Evolutionary conservation across 1,140 invertebrate genomes (phyloP), one percentile per base, ranked within the genome.

Genomic region (Drosophila sulfurigaster): DNA sequence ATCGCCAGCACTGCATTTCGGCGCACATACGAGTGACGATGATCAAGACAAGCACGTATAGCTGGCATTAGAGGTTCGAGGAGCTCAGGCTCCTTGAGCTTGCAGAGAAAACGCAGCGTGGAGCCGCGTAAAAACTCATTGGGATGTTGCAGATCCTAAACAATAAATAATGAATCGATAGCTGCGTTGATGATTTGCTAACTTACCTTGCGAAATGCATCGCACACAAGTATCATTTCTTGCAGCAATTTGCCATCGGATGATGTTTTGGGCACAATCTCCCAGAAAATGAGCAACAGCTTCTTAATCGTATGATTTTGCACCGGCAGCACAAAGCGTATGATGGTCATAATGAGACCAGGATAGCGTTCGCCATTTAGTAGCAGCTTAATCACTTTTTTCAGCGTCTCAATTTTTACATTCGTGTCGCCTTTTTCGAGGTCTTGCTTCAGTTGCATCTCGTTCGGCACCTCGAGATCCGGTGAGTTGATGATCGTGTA

Each of bases 171-270:
- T 25, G 20, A 25, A 25, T 4, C 20, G 20, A 25, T 25, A 25
- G 20, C 20, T 25, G 20, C 20, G 20, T 25, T 25, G 20, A 25
- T 25, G 20, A 25, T 25, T 25, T 25, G 20, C 20, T 25, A 25
- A 70, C 79, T 79, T 87, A 96, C 96, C 95, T 99, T 99, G 78
- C 99, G 95, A 90, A 99, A 99, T 0, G 99, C 99, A 94, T 99
- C 99, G 94, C 99, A 99, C 6, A 99, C 99, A 32, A 99, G 94
- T 90, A 99, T 99, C 98, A 99, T 99, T 93, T 99, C 99, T 85
- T 98, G 99, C 75, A 99, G 93, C n/a, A 99, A 94, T 93, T 99
- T 99, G 15, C 99, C 99, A 95, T 99, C 98, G 0, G 97, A 92
- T 11, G 96, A 96, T 0, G 98, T 99, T 94, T 99, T 99, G 0